Evolutionary conservation across 2,888 invertebrate genomes (phyloP), one percentile per base, ranked within the genome.

Genomic region (Leptopilina myrica): DNA sequence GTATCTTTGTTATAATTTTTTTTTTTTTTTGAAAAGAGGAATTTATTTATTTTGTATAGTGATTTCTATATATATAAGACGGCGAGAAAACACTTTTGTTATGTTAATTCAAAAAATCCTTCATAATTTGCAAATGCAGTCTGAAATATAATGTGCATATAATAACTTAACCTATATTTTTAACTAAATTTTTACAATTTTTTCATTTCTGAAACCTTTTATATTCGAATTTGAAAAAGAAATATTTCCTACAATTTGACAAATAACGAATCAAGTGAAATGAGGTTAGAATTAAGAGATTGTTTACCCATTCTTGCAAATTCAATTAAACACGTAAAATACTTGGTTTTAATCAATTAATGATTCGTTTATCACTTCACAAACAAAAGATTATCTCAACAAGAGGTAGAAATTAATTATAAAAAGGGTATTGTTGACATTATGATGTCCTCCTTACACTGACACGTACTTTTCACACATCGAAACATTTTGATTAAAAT

Each of bases 391-490:
- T 62, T 62, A 62, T 62, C 62, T 15, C 15, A 15, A 9, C 15
- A 59, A 59, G 62, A 9, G 62, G 9, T 20, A 15, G 53, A 73
- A 73, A 73, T 56, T 53, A 73, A 33, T 26, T 73, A 26, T 73
- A 73, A 73, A 73, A 73, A 56, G 49, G 12, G n/a, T 56, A 56
- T 56, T 56, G 69, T 56, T 73, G 33, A 73, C 53, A 73, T 56
- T 73, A 67, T 26, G 14, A 33, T 53, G 53, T 53, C 9, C 73
- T 73, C 26, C 56, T 33, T n/a, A 14, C 8, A 69, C n/a, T 14
- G 8, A 73, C 56, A n/a, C 8, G 33, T 5, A 15, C n/a, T n/a
- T 56, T 73, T 53, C 49, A 56, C 49, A 9, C 33, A 33, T 33
- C 7, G 9, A 56, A 56, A 49, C 1, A 26, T 53, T 4, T 56